phyloP scores from a whole-genome alignment of 2,888 invertebrate genomes.

The Agrochola macilenta region DNA sequence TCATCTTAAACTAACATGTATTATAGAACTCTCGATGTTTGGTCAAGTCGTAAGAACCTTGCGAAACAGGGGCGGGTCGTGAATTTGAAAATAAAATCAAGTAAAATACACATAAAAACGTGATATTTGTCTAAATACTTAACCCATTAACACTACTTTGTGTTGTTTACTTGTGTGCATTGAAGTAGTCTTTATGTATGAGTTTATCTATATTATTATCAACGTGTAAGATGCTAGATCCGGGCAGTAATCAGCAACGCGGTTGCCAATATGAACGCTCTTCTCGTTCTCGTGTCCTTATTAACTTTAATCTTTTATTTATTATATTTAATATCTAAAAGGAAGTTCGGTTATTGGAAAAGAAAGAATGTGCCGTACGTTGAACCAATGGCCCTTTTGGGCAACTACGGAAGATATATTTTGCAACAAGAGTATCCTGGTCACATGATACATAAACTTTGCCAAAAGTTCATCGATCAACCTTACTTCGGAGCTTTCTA shows the following conservation, averaged over 20 bases:
- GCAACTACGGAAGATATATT: conserved; percentile 75
- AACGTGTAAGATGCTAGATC: not conserved
- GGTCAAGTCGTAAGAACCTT: not conserved
- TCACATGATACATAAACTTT: conserved; percentile 68
- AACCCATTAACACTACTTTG: not conserved
- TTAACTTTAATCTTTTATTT: conserved; percentile 42
- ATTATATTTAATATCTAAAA: conserved; percentile 41
- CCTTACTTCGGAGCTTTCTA: conserved; percentile 79
- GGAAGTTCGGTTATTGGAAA: conserved; percentile 74
- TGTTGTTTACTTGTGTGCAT: not conserved
- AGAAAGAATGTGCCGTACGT: conserved; percentile 70
- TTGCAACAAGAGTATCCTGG: conserved; percentile 66
- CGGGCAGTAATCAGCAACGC: conserved; percentile 13
- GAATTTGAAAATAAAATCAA: not conserved
- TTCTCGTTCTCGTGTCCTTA: conserved; percentile 39
- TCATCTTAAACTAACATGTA: no score
- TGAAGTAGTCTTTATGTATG: not conserved
- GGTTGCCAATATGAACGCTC: conserved; percentile 42
- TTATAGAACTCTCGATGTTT: not conserved
- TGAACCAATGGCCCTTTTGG: conserved; percentile 72
- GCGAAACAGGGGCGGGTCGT: conserved; percentile 16
- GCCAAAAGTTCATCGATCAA: conserved; percentile 69
- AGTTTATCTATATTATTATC: conserved; percentile 2
- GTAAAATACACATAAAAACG: not conserved
- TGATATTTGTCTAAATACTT: conserved; percentile 5